phyloP scores from a whole-genome alignment of 53 echinoderm and acorn worm genomes.

The Antedon mediterranea region DNA sequence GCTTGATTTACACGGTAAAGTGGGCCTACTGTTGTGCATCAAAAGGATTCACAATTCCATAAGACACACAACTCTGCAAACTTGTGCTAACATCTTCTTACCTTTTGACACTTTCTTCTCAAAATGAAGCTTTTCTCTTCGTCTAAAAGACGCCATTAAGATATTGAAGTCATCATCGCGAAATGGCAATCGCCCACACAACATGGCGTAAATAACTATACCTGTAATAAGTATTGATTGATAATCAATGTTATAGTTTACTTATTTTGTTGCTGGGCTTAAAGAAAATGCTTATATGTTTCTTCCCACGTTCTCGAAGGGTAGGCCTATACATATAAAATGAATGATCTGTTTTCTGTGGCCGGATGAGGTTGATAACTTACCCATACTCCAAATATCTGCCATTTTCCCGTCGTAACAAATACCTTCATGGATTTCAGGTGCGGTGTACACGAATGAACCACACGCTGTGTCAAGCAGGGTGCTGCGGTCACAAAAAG shows the following conservation, averaged over 20 bases:
- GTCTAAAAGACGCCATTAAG: conserved; percentile 59
- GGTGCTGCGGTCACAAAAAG: conserved; percentile 32
- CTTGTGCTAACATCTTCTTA: too few relatives aligned
- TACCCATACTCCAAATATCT: conserved; percentile 92
- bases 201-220: conserved; percentile 67
- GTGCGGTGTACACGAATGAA: conserved; percentile 75
- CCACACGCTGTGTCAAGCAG: conserved; percentile 53
- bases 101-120: conserved; percentile 78
- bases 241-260: too few relatives aligned
- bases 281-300: too few relatives aligned
- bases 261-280: too few relatives aligned
- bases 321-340: too few relatives aligned
- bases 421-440: conserved; percentile 63
- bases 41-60: too few relatives aligned
- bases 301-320: too few relatives aligned
- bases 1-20: too few relatives aligned
- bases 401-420: conserved; percentile 54
- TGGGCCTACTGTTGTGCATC: too few relatives aligned
- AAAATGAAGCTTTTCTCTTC: conserved; percentile 63
- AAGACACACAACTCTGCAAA: too few relatives aligned
- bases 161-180: conserved; percentile 59
- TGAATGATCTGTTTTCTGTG: too few relatives aligned
- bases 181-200: conserved; percentile 75
- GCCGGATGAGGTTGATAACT: neutral
- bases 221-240: conserved; percentile 31